Evolutionary conservation across 2,113 vertebrate genomes (phyloP).

Genomic region (human): DNA sequence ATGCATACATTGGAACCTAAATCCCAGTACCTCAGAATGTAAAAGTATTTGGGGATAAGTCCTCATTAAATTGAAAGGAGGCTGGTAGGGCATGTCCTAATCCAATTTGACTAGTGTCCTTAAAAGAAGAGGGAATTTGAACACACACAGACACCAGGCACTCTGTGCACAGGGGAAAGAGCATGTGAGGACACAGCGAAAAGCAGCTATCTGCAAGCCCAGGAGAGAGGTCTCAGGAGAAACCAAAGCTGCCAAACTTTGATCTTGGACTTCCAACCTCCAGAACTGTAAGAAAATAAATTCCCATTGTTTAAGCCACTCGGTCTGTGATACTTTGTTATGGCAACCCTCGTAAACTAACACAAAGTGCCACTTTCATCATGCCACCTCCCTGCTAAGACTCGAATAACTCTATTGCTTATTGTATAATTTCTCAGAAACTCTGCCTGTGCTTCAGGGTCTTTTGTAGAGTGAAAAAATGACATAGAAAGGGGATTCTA

Average conservation of each 20-base stretch:
- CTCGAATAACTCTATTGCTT: background rate
- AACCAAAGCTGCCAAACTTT: background rate
- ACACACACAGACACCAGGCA: background rate
- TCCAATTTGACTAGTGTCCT: background rate
- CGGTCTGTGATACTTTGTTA: background rate
- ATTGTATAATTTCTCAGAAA: background rate
- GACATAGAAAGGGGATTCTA: background rate
- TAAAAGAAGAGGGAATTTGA: background rate
- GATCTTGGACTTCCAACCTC: background rate
- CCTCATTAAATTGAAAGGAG: background rate
- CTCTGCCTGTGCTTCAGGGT: background rate
- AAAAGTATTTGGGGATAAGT: background rate
- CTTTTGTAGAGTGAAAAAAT: background rate
- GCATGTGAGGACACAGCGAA: background rate
- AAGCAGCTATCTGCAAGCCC: background rate
- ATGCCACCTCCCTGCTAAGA: background rate
- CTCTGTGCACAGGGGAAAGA: too few species aligned
- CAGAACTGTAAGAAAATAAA: background rate
- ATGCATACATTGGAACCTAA: background rate
- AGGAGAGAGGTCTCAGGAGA: background rate
- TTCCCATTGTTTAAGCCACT: background rate
- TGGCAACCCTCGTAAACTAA: background rate
- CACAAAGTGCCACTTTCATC: background rate
- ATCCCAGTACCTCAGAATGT: background rate
- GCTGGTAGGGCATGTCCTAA: too few species aligned